Conservation (phyloP, 2,797 vertebrate genomes). For the Danio aesculapii region DNA sequence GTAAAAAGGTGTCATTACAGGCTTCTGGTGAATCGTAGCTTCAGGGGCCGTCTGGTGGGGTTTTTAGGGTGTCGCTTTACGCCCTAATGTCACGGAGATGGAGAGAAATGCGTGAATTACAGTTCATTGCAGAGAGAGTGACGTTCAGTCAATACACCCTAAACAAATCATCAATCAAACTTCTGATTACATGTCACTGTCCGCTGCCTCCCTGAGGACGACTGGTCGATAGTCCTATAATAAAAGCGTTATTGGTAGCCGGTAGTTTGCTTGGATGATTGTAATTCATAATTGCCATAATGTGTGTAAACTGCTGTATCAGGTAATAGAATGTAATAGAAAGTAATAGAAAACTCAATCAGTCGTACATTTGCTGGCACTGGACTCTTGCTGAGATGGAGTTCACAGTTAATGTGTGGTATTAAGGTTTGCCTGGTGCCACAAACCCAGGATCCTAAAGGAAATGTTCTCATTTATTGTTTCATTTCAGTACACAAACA, state of each 20-base stretch:
- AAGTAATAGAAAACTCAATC: conserved; percentile 55
- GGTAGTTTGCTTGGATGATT: conserved; percentile 56
- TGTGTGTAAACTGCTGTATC: conserved; percentile 54
- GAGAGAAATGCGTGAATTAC: conserved; percentile 52
- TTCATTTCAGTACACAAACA: no score
- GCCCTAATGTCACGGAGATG: conserved; percentile 40
- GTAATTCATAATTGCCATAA: conserved; percentile 59
- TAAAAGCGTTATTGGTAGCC: conserved; percentile 52
- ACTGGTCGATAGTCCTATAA: conserved; percentile 59
- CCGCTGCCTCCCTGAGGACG: conserved; percentile 49
- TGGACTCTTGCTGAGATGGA: conserved; percentile 15
- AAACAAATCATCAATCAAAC: conserved; percentile 60
- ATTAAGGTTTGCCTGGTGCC: not conserved
- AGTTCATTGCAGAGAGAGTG: conserved; percentile 51
- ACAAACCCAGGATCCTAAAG: not conserved
- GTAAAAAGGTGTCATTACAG: conserved; percentile 48
- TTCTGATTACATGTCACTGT: conserved; percentile 57
- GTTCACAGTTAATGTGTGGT: conserved; percentile 3
- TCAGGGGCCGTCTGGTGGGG: conserved; percentile 29
- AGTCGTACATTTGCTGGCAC: conserved; percentile 21
- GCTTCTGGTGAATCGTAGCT: conserved; percentile 29
- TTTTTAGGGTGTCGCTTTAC: conserved; percentile 52
- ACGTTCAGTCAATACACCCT: conserved; percentile 57
- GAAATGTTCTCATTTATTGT: no score
- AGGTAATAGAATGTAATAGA: conserved; percentile 38